A percentile compares a stretch with the other conserved stretches of the same genome.
Evolutionary conservation across 2,888 invertebrate genomes (phyloP).

Genomic region (Nomada fucata): DNA sequence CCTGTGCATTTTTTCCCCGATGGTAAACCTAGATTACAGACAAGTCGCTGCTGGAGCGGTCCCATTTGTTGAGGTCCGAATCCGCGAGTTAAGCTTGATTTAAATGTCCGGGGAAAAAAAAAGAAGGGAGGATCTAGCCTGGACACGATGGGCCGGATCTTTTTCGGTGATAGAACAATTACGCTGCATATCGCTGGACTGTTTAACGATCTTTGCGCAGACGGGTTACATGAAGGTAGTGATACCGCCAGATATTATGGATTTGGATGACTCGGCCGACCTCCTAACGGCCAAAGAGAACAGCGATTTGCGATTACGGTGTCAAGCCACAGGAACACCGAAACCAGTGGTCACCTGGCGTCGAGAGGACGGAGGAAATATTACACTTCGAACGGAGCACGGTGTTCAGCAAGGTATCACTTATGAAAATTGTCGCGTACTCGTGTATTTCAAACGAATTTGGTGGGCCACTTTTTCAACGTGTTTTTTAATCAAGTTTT

Average conservation of each 20-base stretch:
- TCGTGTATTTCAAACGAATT: too few species aligned
- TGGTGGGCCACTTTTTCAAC: too few species aligned
- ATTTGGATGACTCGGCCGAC: slow-evolving; percentile 87
- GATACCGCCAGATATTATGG: slow-evolving; percentile 94
- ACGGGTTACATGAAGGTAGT: slow-evolving; percentile 94
- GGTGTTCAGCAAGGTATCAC: slow-evolving; percentile 54
- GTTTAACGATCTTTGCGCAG: slow-evolving; percentile 83
- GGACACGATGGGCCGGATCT: background rate
- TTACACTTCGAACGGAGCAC: slow-evolving; percentile 89
- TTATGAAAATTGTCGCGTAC: background rate
- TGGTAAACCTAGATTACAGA: slow-evolving; percentile 46
- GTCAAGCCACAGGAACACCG: slow-evolving; percentile 93
- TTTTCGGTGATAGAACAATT: slow-evolving; percentile 28
- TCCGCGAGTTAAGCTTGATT: slow-evolving; percentile 59
- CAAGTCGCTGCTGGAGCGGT: slow-evolving; percentile 32
- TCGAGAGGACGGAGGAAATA: slow-evolving; percentile 91
- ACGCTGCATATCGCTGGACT: too few species aligned
- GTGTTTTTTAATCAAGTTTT: too few species aligned
- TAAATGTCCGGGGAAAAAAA: slow-evolving; percentile 44
- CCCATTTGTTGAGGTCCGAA: slow-evolving; percentile 39
- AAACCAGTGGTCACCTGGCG: slow-evolving; percentile 92
- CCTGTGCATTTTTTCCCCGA: slow-evolving; percentile 28
- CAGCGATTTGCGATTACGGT: slow-evolving; percentile 90
- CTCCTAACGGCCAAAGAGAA: slow-evolving; percentile 92
- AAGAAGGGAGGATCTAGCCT: background rate